phyloP scores from a whole-genome alignment of 2,113 vertebrate species.

The Piliocolobus tephrosceles region DNA sequence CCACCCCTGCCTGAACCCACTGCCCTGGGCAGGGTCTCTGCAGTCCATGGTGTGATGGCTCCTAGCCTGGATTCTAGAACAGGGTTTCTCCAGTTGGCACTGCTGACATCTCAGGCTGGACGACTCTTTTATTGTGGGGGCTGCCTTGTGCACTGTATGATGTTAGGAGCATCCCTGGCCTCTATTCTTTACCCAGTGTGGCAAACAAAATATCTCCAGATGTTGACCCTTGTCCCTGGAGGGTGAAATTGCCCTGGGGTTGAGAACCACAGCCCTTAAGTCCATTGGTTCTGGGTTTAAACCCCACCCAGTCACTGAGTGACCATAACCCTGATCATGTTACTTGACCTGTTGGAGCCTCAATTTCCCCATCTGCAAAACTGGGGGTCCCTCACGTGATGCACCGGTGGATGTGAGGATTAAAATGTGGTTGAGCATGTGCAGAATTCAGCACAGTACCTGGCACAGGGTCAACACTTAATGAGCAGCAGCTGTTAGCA shows the following conservation, averaged over 20 bases:
- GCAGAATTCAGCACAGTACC: neutral
- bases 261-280: neutral
- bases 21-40: neutral
- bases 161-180: neutral
- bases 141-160: accelerated
- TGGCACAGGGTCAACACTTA: too few relatives aligned
- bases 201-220: neutral
- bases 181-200: neutral
- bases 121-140: neutral
- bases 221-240: neutral
- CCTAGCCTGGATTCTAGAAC: neutral
- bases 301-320: neutral
- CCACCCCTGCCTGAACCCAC: neutral
- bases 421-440: accelerated
- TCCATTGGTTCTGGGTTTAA: neutral
- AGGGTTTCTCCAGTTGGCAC: neutral
- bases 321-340: neutral
- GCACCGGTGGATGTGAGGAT: neutral
- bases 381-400: neutral
- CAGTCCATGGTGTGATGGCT: neutral
- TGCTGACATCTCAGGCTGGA: neutral
- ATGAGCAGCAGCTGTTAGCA: accelerated
- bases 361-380: neutral
- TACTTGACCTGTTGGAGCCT: neutral
- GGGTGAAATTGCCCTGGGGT: neutral